Conservation (phyloP, 2,888 invertebrate species). For the Drosophila affinis region DNA sequence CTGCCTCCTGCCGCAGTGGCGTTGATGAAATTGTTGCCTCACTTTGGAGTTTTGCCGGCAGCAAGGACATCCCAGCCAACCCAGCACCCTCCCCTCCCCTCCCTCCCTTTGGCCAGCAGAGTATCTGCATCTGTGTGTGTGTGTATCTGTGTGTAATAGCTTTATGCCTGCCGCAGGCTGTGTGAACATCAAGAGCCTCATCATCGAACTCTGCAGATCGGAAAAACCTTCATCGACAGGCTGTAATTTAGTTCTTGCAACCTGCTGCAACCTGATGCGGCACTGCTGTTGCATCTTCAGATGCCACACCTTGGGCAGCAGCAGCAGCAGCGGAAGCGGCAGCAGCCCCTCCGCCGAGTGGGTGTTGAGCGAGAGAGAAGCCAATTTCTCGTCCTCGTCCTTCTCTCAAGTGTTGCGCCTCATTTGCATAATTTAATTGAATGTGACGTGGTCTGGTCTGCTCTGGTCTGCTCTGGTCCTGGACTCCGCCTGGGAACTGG, state of each 20-base stretch:
- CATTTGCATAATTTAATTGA: constrained; percentile 82
- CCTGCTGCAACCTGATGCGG: constrained; percentile 55
- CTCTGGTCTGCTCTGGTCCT: constrained; percentile 38
- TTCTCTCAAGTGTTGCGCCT: constrained; percentile 65
- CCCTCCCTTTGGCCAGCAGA: constrained; percentile 7
- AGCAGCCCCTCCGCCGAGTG: constrained; percentile 48
- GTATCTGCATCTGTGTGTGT: background rate
- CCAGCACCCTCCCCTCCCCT: constrained; percentile 30
- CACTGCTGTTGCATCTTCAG: constrained; percentile 28
- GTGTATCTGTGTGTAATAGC: constrained; percentile 69
- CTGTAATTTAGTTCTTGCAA: constrained; percentile 69
- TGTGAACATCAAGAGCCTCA: constrained; percentile 81
- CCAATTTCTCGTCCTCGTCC: constrained; percentile 56
- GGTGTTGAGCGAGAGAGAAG: constrained; percentile 53
- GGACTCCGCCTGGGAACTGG: constrained; percentile 9
- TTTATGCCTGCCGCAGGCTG: constrained; percentile 80
- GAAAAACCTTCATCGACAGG: constrained; percentile 45
- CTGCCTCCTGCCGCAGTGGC: constrained; percentile 54
- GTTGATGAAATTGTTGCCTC: constrained; percentile 78
- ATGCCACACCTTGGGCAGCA: constrained; percentile 9
- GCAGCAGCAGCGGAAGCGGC: background rate
- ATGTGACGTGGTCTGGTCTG: constrained; percentile 65
- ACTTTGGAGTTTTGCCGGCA: constrained; percentile 79
- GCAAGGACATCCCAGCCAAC: constrained; percentile 68
- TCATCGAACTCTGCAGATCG: constrained; percentile 50